These are phyloP conservation scores for Oligia strigilis DNA, from an alignment of 2,888 invertebrate genomes.

Conservation along the genomic window DNA sequence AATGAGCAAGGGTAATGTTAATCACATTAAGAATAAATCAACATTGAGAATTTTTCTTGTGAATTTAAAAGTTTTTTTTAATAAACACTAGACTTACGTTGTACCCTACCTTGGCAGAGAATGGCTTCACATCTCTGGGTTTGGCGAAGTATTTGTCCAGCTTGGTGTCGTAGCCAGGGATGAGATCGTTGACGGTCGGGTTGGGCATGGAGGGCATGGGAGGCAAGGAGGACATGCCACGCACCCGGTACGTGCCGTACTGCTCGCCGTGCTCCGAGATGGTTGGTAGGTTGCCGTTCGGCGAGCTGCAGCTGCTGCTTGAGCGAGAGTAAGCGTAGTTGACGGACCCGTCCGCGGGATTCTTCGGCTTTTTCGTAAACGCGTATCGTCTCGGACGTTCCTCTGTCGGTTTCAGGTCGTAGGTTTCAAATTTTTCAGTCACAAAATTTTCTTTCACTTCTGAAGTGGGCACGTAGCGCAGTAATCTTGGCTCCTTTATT, in stretches of 20 bases:
- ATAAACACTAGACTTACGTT: conserved; percentile 71
- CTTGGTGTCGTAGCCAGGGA: conserved; percentile 81
- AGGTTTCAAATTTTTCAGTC: conserved; percentile 86
- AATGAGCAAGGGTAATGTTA: conserved; percentile 7
- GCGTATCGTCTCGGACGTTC: conserved; percentile 82
- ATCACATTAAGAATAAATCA: conserved; percentile 7
- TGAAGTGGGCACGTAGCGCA: conserved; percentile 85
- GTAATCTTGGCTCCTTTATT: conserved; percentile 83
- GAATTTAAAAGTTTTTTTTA: neutral
- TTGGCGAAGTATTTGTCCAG: conserved; percentile 86
- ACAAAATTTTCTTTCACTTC: conserved; percentile 86
- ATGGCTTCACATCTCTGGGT: conserved; percentile 82
- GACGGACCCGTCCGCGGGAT: conserved; percentile 85
- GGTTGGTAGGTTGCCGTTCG: conserved; percentile 85
- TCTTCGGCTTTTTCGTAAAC: conserved; percentile 86
- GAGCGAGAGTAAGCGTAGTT: conserved; percentile 87
- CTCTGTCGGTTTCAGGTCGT: conserved; percentile 83
- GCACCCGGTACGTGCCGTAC: conserved; percentile 83
- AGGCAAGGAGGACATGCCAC: conserved; percentile 73
- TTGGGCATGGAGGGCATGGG: conserved; percentile 73
- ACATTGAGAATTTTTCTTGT: neutral
- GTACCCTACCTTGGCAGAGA: conserved; percentile 83
- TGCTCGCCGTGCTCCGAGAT: conserved; percentile 87
- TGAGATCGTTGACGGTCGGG: conserved; percentile 72
- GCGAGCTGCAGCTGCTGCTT: conserved; percentile 87